phyloP scores from a whole-genome alignment of 2,113 vertebrate species.

The Eulemur macaco region DNA sequence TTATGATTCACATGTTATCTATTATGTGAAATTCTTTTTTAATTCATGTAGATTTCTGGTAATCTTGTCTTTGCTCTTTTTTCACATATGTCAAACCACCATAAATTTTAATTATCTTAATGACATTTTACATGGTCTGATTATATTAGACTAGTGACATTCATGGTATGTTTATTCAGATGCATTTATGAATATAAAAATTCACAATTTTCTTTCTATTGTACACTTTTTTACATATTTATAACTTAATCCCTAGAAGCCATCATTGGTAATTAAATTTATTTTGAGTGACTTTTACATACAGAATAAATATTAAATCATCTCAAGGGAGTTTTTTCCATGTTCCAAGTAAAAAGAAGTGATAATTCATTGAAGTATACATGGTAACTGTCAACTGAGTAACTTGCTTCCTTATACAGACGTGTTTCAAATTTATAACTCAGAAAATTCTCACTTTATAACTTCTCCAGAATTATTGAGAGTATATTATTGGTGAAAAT shows the following conservation, averaged over 20 bases:
- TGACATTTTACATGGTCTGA: neutral
- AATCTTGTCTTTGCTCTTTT: neutral
- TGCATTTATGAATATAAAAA: neutral
- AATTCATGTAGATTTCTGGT: neutral
- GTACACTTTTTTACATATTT: neutral
- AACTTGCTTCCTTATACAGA: neutral
- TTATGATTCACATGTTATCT: neutral
- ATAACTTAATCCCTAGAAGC: neutral
- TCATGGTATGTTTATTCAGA: neutral
- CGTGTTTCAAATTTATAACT: neutral
- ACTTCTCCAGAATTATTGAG: neutral
- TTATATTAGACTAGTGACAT: neutral
- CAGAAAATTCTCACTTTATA: neutral
- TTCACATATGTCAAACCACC: neutral
- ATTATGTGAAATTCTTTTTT: neutral
- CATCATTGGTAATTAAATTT: neutral
- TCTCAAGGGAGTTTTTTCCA: neutral
- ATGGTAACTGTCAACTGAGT: neutral
- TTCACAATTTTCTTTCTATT: neutral
- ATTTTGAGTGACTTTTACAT: neutral
- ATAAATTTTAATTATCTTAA: neutral
- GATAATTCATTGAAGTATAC: neutral
- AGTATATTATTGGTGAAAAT: neutral
- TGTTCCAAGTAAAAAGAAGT: neutral
- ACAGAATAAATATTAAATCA: neutral